Evolutionary conservation across 2,888 invertebrate genomes (phyloP).

Genomic region (Acanthococcus lagerstroemiae): DNA sequence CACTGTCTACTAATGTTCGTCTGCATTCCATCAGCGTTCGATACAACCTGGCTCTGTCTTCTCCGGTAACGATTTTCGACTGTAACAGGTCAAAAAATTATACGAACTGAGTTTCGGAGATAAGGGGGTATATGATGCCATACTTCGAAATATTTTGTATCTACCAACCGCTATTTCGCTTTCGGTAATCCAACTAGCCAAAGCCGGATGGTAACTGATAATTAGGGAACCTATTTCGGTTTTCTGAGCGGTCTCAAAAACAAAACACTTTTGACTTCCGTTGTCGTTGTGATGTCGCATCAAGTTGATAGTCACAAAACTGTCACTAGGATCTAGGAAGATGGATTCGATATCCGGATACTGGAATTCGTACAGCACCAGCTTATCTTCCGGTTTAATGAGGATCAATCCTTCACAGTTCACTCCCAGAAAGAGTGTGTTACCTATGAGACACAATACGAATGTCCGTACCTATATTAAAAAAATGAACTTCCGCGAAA

Average conservation of each 20-base stretch:
- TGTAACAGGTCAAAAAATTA: conserved; percentile 36
- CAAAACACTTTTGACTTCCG: conserved; percentile 64
- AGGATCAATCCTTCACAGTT: conserved; percentile 84
- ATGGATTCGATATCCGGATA: conserved; percentile 86
- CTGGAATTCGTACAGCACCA: conserved; percentile 79
- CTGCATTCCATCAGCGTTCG: conserved; percentile 77
- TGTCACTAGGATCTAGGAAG: conserved; percentile 81
- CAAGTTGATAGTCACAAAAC: conserved; percentile 80
- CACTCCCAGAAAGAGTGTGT: conserved; percentile 63
- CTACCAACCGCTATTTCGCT: conserved; percentile 50
- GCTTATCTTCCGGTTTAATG: conserved; percentile 84
- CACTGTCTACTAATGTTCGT: conserved; percentile 70
- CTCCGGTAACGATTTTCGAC: conserved; percentile 65
- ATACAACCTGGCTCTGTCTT: conserved; percentile 76
- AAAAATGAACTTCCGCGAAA: background rate
- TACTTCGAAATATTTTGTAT: background rate
- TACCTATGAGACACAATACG: conserved; percentile 41
- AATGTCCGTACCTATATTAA: no score
- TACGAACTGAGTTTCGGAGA: background rate
- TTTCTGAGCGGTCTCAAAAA: conserved; percentile 81
- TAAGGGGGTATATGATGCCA: background rate
- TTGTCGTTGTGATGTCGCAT: conserved; percentile 59
- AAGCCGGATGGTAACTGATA: conserved; percentile 77
- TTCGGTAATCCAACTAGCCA: conserved; percentile 73
- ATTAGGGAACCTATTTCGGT: conserved; percentile 86